phyloP scores from a whole-genome alignment of 2,888 invertebrate species.

The Mimas tiliae region DNA sequence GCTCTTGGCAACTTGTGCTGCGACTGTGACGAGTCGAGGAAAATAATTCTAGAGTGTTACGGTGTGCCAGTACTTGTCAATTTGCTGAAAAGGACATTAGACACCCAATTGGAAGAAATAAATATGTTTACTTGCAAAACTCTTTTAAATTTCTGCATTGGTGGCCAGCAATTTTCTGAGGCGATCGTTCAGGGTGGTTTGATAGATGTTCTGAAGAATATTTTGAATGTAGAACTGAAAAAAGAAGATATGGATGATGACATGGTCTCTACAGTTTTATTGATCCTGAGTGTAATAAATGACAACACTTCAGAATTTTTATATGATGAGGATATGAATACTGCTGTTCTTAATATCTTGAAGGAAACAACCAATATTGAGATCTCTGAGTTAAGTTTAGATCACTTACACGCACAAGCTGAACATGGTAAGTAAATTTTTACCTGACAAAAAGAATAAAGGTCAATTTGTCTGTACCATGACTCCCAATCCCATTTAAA shows the following conservation, averaged over 20 bases:
- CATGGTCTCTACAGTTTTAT: constrained; percentile 80
- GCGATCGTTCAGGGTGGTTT: constrained; percentile 83
- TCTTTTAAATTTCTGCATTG: constrained; percentile 91
- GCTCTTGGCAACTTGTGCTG: constrained; percentile 95
- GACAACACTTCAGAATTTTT: constrained; percentile 86
- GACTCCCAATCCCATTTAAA: too few relatives aligned
- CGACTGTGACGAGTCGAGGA: constrained; percentile 90
- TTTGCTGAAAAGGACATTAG: constrained; percentile 63
- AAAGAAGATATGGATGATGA: constrained; percentile 84
- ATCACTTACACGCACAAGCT: constrained; percentile 90
- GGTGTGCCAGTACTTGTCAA: constrained; percentile 79
- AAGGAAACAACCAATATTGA: constrained; percentile 88
- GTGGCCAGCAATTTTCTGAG: constrained; percentile 88
- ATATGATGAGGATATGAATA: constrained; percentile 82
- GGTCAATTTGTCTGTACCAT: too few relatives aligned
- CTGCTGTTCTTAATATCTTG: constrained; percentile 86
- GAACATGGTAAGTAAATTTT: constrained; percentile 86
- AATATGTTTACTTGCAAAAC: constrained; percentile 89
- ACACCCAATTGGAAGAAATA: constrained; percentile 73
- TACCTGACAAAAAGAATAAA: too few relatives aligned
- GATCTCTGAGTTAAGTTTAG: constrained; percentile 90
- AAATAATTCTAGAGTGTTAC: constrained; percentile 72
- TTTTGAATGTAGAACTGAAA: constrained; percentile 77
- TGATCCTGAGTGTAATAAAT: constrained; percentile 86
- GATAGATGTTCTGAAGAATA: constrained; percentile 79